phyloP scores from a whole-genome alignment of 2,797 vertebrate species.

The Pteronotus mesoamericanus region DNA sequence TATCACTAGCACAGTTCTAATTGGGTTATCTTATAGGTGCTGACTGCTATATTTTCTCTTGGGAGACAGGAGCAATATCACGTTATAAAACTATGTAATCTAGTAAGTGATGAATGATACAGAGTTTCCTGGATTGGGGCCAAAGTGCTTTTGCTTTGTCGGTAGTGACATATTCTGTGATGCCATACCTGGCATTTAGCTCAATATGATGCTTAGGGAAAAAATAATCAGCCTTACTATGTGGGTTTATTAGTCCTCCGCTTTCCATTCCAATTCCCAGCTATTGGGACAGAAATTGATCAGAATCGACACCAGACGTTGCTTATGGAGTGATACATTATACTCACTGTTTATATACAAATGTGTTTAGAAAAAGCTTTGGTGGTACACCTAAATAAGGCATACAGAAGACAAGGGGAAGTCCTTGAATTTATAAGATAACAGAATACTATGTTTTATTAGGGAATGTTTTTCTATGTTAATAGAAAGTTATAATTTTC shows the following conservation, averaged over 20 bases:
- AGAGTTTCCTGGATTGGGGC: conserved; percentile 1
- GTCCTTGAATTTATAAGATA: not conserved
- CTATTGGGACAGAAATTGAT: conserved; percentile 24
- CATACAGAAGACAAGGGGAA: not conserved
- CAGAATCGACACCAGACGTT: not conserved
- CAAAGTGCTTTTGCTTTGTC: conserved; percentile 23
- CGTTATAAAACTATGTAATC: conserved; percentile 31
- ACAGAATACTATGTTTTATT: not conserved
- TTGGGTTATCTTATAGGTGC: not conserved
- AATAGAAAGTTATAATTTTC: conserved; percentile 5
- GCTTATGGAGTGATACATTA: conserved; percentile 13
- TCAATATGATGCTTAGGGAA: conserved; percentile 35
- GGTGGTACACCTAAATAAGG: not conserved
- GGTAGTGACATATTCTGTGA: not conserved
- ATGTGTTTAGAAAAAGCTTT: conserved; percentile 25
- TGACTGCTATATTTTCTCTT: conserved; percentile 24
- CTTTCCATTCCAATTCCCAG: conserved; percentile 19
- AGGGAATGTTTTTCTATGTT: not conserved
- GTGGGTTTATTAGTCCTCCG: not conserved
- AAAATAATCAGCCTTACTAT: conserved; percentile 24
- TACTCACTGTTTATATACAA: not conserved
- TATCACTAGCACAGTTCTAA: conserved; percentile 15
- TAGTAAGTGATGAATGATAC: conserved; percentile 1
- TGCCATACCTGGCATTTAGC: conserved; percentile 36
- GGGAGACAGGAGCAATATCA: not conserved